phyloP scores from a whole-genome alignment of 1,140 invertebrate genomes.

The Spodoptera litura region DNA sequence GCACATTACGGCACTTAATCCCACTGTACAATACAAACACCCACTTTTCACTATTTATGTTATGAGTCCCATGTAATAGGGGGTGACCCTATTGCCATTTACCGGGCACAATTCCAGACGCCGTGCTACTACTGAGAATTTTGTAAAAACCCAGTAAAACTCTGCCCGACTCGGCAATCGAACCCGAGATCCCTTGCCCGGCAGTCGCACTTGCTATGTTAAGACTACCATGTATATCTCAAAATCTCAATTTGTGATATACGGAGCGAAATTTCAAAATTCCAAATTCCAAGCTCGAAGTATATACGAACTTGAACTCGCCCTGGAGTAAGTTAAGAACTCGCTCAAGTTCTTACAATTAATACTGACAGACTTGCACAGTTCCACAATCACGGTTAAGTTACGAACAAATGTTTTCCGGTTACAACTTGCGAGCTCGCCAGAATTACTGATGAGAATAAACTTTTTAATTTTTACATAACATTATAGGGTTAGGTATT shows the following conservation, averaged over 20 bases:
- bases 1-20: too few relatives aligned
- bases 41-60: too few relatives aligned
- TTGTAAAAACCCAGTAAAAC: too few relatives aligned
- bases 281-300: not conserved
- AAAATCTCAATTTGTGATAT: not conserved
- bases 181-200: too few relatives aligned
- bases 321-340: constrained; percentile 27
- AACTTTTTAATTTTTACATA: not conserved
- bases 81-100: too few relatives aligned
- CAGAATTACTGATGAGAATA: not conserved
- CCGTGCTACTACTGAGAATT: too few relatives aligned
- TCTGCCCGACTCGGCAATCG: too few relatives aligned
- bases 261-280: not conserved
- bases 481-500: too few relatives aligned
- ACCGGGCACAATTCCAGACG: too few relatives aligned
- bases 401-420: constrained; percentile 5
- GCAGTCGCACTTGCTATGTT: too few relatives aligned
- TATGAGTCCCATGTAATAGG: too few relatives aligned
- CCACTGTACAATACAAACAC: too few relatives aligned
- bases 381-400: constrained; percentile 22
- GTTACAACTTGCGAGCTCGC: not conserved
- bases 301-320: not conserved
- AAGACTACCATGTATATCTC: not conserved
- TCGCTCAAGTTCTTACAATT: constrained; percentile 9
- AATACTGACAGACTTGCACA: not conserved